A percentile compares a stretch with the other conserved stretches of the same genome.
phyloP scores from a whole-genome alignment of 2,888 invertebrate species.

The Parascotia fuliginaria region DNA sequence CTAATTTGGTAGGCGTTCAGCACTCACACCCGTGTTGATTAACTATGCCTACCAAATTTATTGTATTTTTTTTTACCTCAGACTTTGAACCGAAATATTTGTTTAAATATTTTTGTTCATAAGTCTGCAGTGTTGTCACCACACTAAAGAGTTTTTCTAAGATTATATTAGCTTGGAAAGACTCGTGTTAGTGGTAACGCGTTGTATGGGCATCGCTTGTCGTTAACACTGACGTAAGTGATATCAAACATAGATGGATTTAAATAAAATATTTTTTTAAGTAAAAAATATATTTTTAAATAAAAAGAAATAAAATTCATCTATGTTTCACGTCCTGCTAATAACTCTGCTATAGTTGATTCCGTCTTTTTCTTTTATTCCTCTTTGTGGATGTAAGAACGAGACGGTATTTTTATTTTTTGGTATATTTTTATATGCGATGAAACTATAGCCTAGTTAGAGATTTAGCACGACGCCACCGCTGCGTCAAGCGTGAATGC shows the following conservation, averaged over 20 bases:
- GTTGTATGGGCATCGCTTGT: constrained; percentile 84
- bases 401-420: constrained; percentile 10
- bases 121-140: constrained; percentile 49
- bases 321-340: constrained; percentile 41
- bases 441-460: constrained; percentile 36
- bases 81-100: constrained; percentile 26
- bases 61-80: constrained; percentile 49
- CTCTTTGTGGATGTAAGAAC: constrained; percentile 24
- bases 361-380: constrained; percentile 30
- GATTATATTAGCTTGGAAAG: constrained; percentile 33
- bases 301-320: constrained; percentile 15
- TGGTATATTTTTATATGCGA: neutral
- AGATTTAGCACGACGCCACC: constrained; percentile 55
- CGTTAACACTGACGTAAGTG: constrained; percentile 80
- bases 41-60: constrained; percentile 73
- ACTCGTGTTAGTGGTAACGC: constrained; percentile 59
- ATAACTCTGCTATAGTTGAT: constrained; percentile 35
- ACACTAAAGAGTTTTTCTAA: constrained; percentile 55
- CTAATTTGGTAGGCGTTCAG: constrained; percentile 75
- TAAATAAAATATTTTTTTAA: neutral
- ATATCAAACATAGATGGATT: constrained; percentile 54
- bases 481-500: constrained; percentile 83
- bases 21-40: constrained; percentile 69
- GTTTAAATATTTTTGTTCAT: constrained; percentile 36
- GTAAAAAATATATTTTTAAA: neutral